Percentiles rank a stretch among this genome's conserved stretches.
Evolutionary conservation across 2,797 vertebrate genomes (phyloP).

Genomic region (Huso huso): DNA sequence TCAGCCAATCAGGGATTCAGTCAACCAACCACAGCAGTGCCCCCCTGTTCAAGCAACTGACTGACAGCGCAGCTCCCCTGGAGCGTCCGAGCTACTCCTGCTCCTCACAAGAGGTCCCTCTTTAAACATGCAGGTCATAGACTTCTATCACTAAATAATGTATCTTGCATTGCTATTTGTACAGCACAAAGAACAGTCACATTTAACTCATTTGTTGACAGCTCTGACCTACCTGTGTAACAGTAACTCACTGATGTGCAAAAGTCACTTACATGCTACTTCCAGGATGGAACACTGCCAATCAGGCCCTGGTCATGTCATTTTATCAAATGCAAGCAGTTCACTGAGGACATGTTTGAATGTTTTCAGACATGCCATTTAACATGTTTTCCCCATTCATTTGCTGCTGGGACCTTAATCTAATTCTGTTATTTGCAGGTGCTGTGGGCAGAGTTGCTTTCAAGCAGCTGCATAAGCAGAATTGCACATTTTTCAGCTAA

Average conservation of each 20-base stretch:
- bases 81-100: too few relatives aligned
- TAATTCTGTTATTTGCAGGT: not conserved
- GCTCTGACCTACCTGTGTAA: not conserved
- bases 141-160: too few relatives aligned
- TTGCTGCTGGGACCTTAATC: slow-evolving; percentile 5
- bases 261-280: not conserved
- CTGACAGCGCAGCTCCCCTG: too few relatives aligned
- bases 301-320: not conserved
- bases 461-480: slow-evolving; percentile 5
- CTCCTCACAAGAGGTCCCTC: too few relatives aligned
- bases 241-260: not conserved
- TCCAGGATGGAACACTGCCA: not conserved
- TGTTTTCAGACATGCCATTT: slow-evolving; percentile 7
- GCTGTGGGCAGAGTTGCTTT: not conserved
- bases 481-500: not conserved
- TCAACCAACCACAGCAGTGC: too few relatives aligned
- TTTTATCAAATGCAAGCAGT: not conserved
- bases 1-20: too few relatives aligned
- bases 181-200: too few relatives aligned
- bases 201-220: not conserved
- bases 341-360: slow-evolving; percentile 5
- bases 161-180: too few relatives aligned
- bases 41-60: too few relatives aligned
- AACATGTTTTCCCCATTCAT: slow-evolving; percentile 11
- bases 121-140: too few relatives aligned